These are phyloP conservation scores for Standfussiana lucernea DNA, from an alignment of 2,888 invertebrate species.

Conservation along the genomic window DNA sequence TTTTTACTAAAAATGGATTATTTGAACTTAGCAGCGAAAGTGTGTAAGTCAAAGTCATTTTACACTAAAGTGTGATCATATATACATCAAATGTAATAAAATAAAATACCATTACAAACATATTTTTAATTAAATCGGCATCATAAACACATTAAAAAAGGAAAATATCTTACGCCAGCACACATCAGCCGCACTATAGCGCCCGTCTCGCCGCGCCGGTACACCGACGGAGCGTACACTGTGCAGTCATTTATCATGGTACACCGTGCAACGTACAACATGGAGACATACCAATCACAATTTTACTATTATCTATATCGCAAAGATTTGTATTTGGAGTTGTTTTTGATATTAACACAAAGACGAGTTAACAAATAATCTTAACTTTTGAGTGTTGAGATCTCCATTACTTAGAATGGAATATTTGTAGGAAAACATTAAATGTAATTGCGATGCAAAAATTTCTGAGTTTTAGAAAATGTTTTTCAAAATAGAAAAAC, in stretches of 20 bases:
- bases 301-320: constrained; percentile 47
- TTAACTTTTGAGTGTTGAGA: not conserved
- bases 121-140: not conserved
- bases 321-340: constrained; percentile 1
- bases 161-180: constrained; percentile 31
- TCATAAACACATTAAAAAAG: not conserved
- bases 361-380: not conserved
- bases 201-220: constrained; percentile 58
- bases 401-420: too few species aligned
- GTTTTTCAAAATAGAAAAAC: not conserved
- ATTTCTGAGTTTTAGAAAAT: not conserved
- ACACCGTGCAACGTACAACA: constrained; percentile 60
- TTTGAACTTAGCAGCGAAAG: too few species aligned
- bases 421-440: not conserved
- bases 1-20: too few species aligned
- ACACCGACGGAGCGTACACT: constrained; percentile 47
- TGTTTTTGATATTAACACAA: not conserved
- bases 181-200: constrained; percentile 18
- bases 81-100: not conserved
- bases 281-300: constrained; percentile 72
- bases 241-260: constrained; percentile 72
- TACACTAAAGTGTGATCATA: not conserved
- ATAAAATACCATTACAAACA: not conserved
- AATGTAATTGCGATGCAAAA: not conserved
- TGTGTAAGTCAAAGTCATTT: too few species aligned